Evolutionary conservation across 2,113 vertebrate genomes (phyloP), one percentile per base, ranked within the genome.

Genomic region (Phalacrocorax brasilianus): DNA sequence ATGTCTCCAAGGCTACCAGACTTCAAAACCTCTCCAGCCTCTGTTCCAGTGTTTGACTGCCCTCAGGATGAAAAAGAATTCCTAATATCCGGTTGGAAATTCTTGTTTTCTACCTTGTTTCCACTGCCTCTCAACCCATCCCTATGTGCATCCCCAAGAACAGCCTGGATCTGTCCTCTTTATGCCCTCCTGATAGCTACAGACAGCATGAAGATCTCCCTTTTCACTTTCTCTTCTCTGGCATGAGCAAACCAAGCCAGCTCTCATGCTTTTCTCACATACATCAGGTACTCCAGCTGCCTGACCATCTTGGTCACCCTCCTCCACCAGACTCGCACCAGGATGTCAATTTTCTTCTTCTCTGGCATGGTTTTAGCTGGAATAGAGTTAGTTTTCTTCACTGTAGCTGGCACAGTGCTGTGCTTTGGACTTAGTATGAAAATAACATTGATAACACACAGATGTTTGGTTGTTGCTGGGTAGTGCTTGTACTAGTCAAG

Each of bases 141-240:
- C 21, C n/a, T 47, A 42, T 4, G 24, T 12, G 33, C 16, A 40
- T 61, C n/a, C 42, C 44, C 24, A 8, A 26, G 38, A 72, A 45
- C 0, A 0, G 50, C 20, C 33, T 52, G 21, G 59, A 78, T 22
- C 74, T 21, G 27, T 38, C 40, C 32, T 85, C 58, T 56, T 67
- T 53, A 3, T 23, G 30, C 30, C 32, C n/a, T 42, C n/a, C 26
- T 0, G 0, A 47, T 8, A 88, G 62, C 42, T 81, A 19, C 1
- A 59, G 50, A 45, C 35, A 53, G 38, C 27, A 76, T 28, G 24
- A 71, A 13, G 20, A 68, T 49, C 18, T 63, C 42, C n/a, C n/a
- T 38, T 38, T 45, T 75, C 49, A 45, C 38, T 27, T 76, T 63
- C 28, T 35, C 26, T 68, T 68, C 65, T 88, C 71, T 40, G 35